phyloP scores from a whole-genome alignment of 92 coral and sea anemone species.

The Umimayanthus chanpuru region DNA sequence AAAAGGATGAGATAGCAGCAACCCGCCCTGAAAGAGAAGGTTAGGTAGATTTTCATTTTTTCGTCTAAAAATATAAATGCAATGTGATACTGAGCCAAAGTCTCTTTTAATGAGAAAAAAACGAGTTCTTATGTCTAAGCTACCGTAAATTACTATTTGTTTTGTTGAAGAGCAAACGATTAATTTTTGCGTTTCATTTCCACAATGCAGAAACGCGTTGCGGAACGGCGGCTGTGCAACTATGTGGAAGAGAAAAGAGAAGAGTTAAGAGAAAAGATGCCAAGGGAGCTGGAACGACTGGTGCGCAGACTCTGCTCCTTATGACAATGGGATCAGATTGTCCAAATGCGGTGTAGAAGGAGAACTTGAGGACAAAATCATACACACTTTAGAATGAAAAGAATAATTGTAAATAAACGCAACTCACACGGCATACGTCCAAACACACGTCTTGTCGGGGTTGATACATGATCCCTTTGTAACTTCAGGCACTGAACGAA shows the following conservation, averaged over 20 bases:
- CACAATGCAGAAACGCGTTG: neutral
- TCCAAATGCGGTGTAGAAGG: neutral
- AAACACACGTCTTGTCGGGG: neutral
- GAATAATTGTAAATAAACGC: constrained; percentile 1
- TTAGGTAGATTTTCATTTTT: no score
- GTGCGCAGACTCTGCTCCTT: constrained; percentile 2
- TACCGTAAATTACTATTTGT: neutral
- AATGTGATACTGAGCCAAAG: no score
- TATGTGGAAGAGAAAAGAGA: neutral
- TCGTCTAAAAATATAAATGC: no score
- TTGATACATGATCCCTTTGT: neutral
- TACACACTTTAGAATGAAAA: neutral
- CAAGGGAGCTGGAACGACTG: neutral
- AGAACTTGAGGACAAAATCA: neutral
- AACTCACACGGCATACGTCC: neutral
- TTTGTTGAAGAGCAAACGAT: neutral
- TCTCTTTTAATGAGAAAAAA: no score
- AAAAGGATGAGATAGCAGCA: no score
- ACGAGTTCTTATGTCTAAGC: no score
- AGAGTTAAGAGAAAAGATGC: neutral
- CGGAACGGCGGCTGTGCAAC: constrained; percentile 12
- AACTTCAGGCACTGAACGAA: neutral
- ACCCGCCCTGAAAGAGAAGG: no score
- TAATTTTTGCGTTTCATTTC: neutral
- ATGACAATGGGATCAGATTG: neutral